Percentiles rank a stretch among this genome's conserved stretches.
Conservation (phyloP, 2,797 vertebrate species). For the Remorina albescens region DNA sequence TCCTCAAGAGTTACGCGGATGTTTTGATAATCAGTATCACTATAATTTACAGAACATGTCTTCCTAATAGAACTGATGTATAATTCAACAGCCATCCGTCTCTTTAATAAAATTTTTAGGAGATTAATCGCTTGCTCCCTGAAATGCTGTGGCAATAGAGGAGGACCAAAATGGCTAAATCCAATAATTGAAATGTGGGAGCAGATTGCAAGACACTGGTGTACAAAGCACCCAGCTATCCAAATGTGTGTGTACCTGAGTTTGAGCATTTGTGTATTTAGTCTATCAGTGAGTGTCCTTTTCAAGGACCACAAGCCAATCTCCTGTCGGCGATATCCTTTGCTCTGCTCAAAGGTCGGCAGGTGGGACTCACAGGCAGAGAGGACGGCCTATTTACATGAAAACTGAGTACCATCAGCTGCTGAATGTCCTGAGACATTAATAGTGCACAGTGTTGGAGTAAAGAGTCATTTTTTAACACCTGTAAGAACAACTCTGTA, state of each 20-base stretch:
- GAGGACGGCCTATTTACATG: constrained; percentile 45
- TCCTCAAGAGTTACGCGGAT: constrained; percentile 26
- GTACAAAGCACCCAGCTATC: constrained; percentile 52
- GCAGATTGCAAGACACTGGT: constrained; percentile 70
- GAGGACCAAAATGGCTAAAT: constrained; percentile 78
- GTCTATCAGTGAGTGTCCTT: constrained; percentile 70
- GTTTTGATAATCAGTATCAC: constrained; percentile 60
- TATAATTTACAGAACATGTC: constrained; percentile 67
- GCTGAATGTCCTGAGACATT: constrained; percentile 27
- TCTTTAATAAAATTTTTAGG: constrained; percentile 88
- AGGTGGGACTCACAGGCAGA: constrained; percentile 66
- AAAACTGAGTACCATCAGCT: constrained; percentile 16
- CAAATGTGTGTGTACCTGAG: constrained; percentile 33
- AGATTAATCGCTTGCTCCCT: constrained; percentile 82
- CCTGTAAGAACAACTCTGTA: not conserved
- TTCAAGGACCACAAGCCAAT: constrained; percentile 66
- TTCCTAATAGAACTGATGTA: constrained; percentile 74
- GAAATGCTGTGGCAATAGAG: constrained; percentile 73
- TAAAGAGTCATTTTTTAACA: constrained; percentile 24
- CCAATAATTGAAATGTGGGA: constrained; percentile 87
- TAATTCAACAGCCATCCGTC: constrained; percentile 73
- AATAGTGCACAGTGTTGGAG: constrained; percentile 3
- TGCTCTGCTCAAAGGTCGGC: constrained; percentile 68
- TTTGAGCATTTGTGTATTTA: constrained; percentile 32
- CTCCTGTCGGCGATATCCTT: constrained; percentile 57